Conservation (phyloP, 1,140 invertebrate species). For the Caerostris extrusa region DNA sequence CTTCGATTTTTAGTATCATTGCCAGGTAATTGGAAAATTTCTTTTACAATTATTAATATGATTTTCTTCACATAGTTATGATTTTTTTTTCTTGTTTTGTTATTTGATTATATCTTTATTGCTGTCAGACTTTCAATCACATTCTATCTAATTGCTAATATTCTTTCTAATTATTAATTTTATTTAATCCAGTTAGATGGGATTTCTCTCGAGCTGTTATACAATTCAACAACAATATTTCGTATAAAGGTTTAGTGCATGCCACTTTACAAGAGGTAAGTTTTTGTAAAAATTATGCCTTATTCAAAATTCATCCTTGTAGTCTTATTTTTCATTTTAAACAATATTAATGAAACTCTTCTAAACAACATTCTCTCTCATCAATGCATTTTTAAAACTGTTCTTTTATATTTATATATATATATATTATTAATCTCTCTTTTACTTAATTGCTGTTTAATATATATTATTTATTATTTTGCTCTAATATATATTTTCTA, state of each 20-base stretch:
- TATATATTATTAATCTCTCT: too few relatives aligned
- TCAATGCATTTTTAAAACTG: too few relatives aligned
- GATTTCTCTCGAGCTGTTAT: slow-evolving; percentile 87
- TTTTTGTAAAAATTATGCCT: slow-evolving; percentile 62
- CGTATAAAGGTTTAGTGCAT: slow-evolving; percentile 98
- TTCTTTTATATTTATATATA: too few relatives aligned
- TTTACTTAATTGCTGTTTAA: too few relatives aligned
- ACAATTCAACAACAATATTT: slow-evolving; percentile 98
- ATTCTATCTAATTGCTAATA: not conserved
- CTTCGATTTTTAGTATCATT: slow-evolving; percentile 91
- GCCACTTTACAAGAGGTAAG: slow-evolving; percentile 97
- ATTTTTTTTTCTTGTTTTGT: not conserved
- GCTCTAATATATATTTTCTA: too few relatives aligned
- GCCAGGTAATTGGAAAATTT: slow-evolving; percentile 82
- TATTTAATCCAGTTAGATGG: slow-evolving; percentile 84
- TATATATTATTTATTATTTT: too few relatives aligned
- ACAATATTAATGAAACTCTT: too few relatives aligned
- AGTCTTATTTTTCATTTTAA: too few relatives aligned
- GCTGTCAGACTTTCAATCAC: not conserved
- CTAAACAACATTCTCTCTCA: too few relatives aligned
- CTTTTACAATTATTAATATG: not conserved
- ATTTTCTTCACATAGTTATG: not conserved
- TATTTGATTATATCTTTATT: not conserved
- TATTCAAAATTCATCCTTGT: too few relatives aligned
- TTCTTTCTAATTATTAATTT: not conserved